These are phyloP conservation scores for Lepidostoma basale DNA, from an alignment of 1,140 invertebrate genomes.

Conservation along the genomic window DNA sequence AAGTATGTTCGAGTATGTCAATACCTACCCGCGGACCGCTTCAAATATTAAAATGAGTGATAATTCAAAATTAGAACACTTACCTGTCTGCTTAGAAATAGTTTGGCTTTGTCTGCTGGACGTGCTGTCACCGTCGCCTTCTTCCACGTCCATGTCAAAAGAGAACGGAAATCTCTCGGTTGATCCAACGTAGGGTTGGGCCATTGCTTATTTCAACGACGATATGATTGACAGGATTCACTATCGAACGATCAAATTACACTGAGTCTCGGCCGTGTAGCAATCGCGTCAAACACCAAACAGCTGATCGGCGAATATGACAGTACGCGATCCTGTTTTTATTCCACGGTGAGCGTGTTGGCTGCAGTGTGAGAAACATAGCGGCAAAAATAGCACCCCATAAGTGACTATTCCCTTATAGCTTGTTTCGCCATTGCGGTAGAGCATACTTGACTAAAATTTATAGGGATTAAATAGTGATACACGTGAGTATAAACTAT, in stretches of 20 bases:
- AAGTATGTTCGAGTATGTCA: too few relatives aligned
- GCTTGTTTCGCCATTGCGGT: too few relatives aligned
- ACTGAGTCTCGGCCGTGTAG: not conserved
- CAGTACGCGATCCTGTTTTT: constrained; percentile 6
- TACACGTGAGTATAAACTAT: too few relatives aligned
- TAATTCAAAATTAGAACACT: constrained; percentile 2
- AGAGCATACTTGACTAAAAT: too few relatives aligned
- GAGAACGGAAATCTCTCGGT: constrained; percentile 59
- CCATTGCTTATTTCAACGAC: constrained; percentile 47
- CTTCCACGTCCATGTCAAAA: constrained; percentile 58
- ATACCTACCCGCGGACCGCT: too few relatives aligned
- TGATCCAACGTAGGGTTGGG: constrained; percentile 56
- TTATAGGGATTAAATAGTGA: too few relatives aligned
- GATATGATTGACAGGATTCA: not conserved
- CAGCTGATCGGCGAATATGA: constrained; percentile 21
- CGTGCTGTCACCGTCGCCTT: constrained; percentile 49
- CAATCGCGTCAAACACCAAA: constrained; percentile 18
- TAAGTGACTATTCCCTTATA: too few relatives aligned
- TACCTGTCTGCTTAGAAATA: constrained; percentile 27
- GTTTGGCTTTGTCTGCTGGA: constrained; percentile 42
- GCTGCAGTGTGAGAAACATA: not conserved
- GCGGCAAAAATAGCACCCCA: not conserved
- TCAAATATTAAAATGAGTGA: too few relatives aligned
- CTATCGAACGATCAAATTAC: not conserved
- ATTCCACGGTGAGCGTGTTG: not conserved